Evolutionary conservation across 2,888 invertebrate genomes (phyloP).

Genomic region (Deilephila porcellus): DNA sequence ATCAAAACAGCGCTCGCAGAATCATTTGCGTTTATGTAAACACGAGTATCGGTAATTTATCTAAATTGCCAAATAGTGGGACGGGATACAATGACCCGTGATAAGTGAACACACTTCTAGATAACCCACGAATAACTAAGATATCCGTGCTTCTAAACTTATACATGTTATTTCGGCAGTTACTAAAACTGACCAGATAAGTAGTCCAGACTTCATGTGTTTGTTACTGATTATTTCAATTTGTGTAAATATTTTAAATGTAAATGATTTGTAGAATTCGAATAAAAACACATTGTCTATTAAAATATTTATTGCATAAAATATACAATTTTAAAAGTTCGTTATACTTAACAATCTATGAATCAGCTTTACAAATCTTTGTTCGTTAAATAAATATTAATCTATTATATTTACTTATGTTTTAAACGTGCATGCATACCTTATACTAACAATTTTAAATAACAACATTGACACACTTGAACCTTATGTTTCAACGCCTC

Average conservation of each 20-base stretch:
- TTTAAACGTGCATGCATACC: too few relatives aligned
- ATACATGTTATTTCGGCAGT: slow-evolving; percentile 14
- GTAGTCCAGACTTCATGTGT: too few relatives aligned
- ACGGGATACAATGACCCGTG: slow-evolving; percentile 52
- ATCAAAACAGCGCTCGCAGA: slow-evolving; percentile 16
- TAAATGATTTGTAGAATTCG: neutral
- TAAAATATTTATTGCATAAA: neutral
- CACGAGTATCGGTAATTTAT: slow-evolving; percentile 50
- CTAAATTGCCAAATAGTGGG: slow-evolving; percentile 57
- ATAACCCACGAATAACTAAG: slow-evolving; percentile 46
- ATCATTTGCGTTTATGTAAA: slow-evolving; percentile 39
- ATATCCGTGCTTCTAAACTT: slow-evolving; percentile 16
- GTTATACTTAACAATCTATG: too few relatives aligned
- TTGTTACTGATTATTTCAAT: too few relatives aligned
- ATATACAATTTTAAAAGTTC: too few relatives aligned
- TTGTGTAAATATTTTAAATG: too few relatives aligned
- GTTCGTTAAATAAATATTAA: too few relatives aligned
- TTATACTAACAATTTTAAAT: too few relatives aligned
- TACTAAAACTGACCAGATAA: too few relatives aligned
- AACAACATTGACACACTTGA: neutral
- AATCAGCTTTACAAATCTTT: too few relatives aligned
- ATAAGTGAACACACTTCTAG: slow-evolving; percentile 42
- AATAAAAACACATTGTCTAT: neutral
- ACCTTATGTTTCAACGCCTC: neutral
- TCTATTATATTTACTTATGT: too few relatives aligned